These are phyloP conservation scores for Streptopelia turtur DNA, from an alignment of 2,797 vertebrate species.

Conservation along the genomic window DNA sequence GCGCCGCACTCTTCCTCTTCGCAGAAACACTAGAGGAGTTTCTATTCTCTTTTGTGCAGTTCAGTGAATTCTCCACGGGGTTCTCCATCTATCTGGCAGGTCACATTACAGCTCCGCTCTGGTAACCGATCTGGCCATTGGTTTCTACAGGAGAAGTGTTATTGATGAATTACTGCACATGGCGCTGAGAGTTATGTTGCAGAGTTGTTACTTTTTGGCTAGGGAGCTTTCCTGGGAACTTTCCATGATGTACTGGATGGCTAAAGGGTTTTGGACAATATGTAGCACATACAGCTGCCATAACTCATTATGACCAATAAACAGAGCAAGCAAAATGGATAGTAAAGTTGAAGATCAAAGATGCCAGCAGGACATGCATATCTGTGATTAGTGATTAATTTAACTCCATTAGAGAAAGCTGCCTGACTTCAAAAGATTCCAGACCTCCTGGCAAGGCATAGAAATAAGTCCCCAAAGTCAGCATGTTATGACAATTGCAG, in stretches of 20 bases:
- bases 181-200: conserved; percentile 62
- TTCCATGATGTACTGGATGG: conserved; percentile 39
- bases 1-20: conserved; percentile 17
- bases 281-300: conserved; percentile 29
- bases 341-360: conserved; percentile 62
- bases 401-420: conserved; percentile 14
- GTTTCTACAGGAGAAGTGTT: conserved; percentile 67
- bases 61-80: conserved; percentile 25
- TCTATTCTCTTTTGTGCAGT: conserved; percentile 48
- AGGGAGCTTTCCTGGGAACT: conserved; percentile 68
- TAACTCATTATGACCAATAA: conserved; percentile 61
- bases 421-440: conserved; percentile 31
- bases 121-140: conserved; percentile 66
- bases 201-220: conserved; percentile 68
- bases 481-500: conserved; percentile 14
- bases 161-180: conserved; percentile 74
- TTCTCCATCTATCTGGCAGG: conserved; percentile 66
- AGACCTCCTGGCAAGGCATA: conserved; percentile 31
- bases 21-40: conserved; percentile 50
- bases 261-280: conserved; percentile 55
- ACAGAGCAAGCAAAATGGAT: conserved; percentile 32
- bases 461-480: background rate
- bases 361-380: background rate
- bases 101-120: conserved; percentile 65
- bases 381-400: conserved; percentile 56